Conservation (phyloP, 2,797 vertebrate species). For the Falco cherrug region DNA sequence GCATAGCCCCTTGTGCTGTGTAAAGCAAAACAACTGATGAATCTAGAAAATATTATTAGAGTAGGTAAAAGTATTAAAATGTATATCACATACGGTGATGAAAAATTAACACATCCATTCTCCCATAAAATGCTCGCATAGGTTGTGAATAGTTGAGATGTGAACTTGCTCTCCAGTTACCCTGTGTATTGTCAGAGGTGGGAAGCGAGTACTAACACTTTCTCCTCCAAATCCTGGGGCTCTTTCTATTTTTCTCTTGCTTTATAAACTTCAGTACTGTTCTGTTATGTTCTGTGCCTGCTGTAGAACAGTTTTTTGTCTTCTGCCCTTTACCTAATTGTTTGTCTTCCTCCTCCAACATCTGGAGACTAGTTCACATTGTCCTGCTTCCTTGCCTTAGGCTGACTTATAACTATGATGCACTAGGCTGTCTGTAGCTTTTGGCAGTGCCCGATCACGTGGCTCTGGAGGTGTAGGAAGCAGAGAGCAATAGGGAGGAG, state of each 20-base stretch:
- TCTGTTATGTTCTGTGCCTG: not conserved
- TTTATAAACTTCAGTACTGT: not conserved
- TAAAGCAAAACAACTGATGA: not conserved
- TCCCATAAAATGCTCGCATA: not conserved
- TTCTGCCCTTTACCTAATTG: not conserved
- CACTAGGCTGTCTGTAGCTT: not conserved
- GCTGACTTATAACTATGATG: not conserved
- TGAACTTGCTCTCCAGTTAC: not conserved
- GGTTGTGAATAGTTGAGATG: not conserved
- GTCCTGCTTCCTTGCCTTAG: not conserved
- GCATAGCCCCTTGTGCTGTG: not conserved
- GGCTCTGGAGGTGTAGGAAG: not conserved
- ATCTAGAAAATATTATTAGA: not conserved
- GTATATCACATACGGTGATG: accelerated
- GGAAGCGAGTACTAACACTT: not conserved
- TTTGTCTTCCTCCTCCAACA: not conserved
- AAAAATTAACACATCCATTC: not conserved
- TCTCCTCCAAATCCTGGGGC: not conserved
- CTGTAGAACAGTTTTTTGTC: not conserved
- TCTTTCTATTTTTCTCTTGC: not conserved
- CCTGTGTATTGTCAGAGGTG: not conserved
- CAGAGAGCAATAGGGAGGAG: not conserved
- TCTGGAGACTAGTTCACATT: not conserved
- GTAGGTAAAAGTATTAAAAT: not conserved
- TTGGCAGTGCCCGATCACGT: accelerated